Conservation (phyloP, 2,888 invertebrate genomes). For the Diabrotica balteata region DNA sequence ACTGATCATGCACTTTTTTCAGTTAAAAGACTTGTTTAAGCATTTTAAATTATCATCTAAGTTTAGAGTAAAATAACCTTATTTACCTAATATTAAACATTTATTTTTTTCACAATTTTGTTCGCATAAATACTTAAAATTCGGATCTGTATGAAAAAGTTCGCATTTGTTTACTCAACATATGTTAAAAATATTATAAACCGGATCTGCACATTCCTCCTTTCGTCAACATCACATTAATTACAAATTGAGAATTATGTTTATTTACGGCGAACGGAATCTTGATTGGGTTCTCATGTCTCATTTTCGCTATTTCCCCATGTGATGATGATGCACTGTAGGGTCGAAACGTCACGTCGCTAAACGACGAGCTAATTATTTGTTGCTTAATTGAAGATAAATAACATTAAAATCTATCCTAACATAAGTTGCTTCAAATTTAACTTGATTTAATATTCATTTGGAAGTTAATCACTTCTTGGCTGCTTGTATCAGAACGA, state of each 20-base stretch:
- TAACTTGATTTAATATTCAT: conserved; percentile 8
- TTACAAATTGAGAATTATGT: conserved; percentile 36
- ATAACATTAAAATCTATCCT: conserved; percentile 15
- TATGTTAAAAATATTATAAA: neutral
- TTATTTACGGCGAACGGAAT: conserved; percentile 26
- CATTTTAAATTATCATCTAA: no score
- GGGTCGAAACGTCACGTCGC: conserved; percentile 29
- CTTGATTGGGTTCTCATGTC: conserved; percentile 23
- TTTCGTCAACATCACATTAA: conserved; percentile 33
- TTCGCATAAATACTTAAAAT: no score
- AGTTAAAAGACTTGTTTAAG: no score
- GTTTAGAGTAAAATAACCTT: no score
- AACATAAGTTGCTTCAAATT: conserved; percentile 1
- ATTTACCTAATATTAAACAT: no score
- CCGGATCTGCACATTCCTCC: conserved; percentile 15
- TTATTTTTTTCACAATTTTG: no score
- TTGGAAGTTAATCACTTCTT: conserved; percentile 4
- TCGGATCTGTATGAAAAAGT: no score
- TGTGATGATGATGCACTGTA: conserved; percentile 21
- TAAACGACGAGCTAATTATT: conserved; percentile 22
- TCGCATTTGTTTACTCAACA: no score
- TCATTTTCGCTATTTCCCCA: conserved; percentile 10
- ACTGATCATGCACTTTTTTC: no score
- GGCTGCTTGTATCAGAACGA: neutral
- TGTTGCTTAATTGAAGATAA: conserved; percentile 23